Evolutionary conservation across 2,888 invertebrate species (phyloP), one percentile per base, ranked within the genome.

Genomic region (Scaptomyza parva): DNA sequence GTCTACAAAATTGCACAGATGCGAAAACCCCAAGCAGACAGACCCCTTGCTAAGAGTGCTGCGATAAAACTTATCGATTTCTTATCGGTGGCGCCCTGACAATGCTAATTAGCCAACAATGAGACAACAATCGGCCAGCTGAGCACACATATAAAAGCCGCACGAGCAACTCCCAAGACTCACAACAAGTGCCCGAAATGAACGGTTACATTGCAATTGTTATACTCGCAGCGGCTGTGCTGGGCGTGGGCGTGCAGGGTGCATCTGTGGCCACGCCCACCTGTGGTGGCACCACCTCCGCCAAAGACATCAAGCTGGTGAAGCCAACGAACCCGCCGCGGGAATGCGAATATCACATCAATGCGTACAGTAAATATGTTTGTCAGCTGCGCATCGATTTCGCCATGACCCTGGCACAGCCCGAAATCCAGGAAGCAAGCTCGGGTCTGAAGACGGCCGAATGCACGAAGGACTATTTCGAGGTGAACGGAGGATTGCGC

Each of bases 341-440:
- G 14, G 53, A 68, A 9, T 89, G 89, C 51, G 60, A 65, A 6
- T 89, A 89, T 41, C 77, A 69, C 1, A 70, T 89, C 40, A 61
- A 59, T 14, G 67, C 79, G 9, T 72, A 79, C 55, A 89, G 82
- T 74, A 89, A 73, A 26, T 62, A 78, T 18, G 87, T 89, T 2
- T 88, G 89, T 33, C 89, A 89, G 61, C 35, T 89, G 44, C 86
- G 89, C 41, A 74, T 89, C 8, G 85, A 89, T n/a, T 89, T 88
- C 9, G 67, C 80, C 37, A 83, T 90, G 83, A 75, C 62, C 0
- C 54, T 90, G 60, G 89, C 89, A 0, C 89, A 80, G 45, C 91
- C 91, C 0, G 50, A 74, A 22, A 14, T 88, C 30, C 78, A 78
- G 24, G 35, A 20, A 62, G 35, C 7, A 2, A 17, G 4, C 22